A percentile compares a stretch with the other conserved stretches of the same genome.
Evolutionary conservation across 2,797 vertebrate genomes (phyloP).

Genomic region (Ctenopoma multispine): DNA sequence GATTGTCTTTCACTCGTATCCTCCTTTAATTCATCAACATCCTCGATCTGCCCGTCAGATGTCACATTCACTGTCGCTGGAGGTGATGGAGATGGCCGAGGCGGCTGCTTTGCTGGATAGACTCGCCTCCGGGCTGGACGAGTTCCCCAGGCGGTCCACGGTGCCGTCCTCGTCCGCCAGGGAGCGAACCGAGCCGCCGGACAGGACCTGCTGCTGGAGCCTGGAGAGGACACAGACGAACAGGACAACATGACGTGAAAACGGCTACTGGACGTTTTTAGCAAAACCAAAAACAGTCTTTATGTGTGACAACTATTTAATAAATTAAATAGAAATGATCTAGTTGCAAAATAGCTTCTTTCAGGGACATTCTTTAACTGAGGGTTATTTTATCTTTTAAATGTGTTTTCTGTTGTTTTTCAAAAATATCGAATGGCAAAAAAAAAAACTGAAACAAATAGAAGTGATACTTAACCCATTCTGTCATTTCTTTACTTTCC

Average conservation of each 20-base stretch:
- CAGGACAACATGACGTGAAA: background rate
- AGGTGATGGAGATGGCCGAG: slow-evolving; percentile 99
- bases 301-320: background rate
- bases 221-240: slow-evolving; percentile 77
- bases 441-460: background rate
- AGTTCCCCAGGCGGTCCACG: slow-evolving; percentile 89
- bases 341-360: background rate
- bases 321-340: background rate
- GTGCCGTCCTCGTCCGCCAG: slow-evolving; percentile 91
- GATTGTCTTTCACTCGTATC: slow-evolving; percentile 81
- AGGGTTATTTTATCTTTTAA: slow-evolving; percentile 2
- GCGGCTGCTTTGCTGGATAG: slow-evolving; percentile 96
- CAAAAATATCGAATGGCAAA: background rate
- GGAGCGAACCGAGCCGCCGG: slow-evolving; percentile 91
- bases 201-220: slow-evolving; percentile 97
- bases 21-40: slow-evolving; percentile 59
- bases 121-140: slow-evolving; percentile 94
- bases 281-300: too few relatives aligned
- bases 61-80: slow-evolving; percentile 99
- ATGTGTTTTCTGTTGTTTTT: background rate
- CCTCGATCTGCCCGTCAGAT: slow-evolving; percentile 84
- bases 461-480: background rate
- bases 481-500: background rate
- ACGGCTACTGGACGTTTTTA: background rate
- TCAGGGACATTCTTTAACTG: background rate